Conservation (phyloP, 1,140 invertebrate species). For the Drosophila trapezifrons region DNA sequence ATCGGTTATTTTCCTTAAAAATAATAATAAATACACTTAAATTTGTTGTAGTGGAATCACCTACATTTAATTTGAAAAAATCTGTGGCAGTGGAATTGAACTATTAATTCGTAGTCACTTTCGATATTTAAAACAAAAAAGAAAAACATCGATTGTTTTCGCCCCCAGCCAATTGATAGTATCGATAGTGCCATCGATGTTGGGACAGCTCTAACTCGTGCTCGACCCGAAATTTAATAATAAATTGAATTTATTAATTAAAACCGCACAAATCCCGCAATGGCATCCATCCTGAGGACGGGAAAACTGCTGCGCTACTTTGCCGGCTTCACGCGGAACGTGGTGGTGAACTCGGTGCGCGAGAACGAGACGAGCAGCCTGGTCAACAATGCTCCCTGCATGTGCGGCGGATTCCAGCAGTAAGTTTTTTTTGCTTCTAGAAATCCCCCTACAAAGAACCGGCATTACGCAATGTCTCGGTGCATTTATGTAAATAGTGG, state of each 20-base stretch:
- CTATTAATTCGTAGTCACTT: no score
- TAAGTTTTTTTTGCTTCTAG: slow-evolving; percentile 62
- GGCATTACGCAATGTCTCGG: slow-evolving; percentile 69
- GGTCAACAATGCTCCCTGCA: slow-evolving; percentile 84
- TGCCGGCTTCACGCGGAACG: slow-evolving; percentile 87
- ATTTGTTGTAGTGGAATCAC: no score
- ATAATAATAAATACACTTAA: no score
- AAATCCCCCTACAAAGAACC: slow-evolving; percentile 27
- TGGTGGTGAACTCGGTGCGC: slow-evolving; percentile 86
- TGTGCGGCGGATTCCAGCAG: slow-evolving; percentile 85
- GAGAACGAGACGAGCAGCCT: slow-evolving; percentile 85
- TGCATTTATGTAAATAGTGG: slow-evolving; percentile 21
- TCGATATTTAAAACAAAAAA: no score
- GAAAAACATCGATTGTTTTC: no score
- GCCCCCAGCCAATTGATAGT: neutral
- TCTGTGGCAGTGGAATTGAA: no score
- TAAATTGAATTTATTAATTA: slow-evolving; percentile 56
- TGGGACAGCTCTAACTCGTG: slow-evolving; percentile 30
- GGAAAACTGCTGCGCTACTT: slow-evolving; percentile 89
- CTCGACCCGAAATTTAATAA: slow-evolving; percentile 28
- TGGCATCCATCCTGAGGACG: slow-evolving; percentile 88
- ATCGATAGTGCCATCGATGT: slow-evolving; percentile 1
- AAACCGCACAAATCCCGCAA: slow-evolving; percentile 63
- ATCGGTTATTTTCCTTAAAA: no score
- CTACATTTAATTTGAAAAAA: no score